Base-by-base conservation (phyloP, 1,140 invertebrate genomes). In the Eumaeus atala region DNA sequence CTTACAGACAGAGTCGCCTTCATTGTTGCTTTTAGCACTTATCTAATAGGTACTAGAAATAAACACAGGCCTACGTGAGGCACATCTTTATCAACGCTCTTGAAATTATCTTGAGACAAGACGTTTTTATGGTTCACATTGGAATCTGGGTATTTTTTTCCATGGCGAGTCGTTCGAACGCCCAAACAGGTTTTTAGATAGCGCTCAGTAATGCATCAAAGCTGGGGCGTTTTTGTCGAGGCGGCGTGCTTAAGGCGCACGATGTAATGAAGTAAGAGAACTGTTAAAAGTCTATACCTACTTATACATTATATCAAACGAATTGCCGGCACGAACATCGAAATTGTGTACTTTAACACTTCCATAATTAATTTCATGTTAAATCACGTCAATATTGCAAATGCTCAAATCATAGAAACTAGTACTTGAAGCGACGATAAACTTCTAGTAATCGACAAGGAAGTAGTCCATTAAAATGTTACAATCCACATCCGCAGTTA, bases 171-270 rank as follows among this genome's bases (percentile, higher is more conserved):
- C 74, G 72, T 73, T 77, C 72, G 74, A 73, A 81, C 69, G 67
- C 67, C 74, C 70, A 79, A 87, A 84, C 79, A 78, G 81, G 84
- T 84, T 87, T 86, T 84, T 82, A 82, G 84, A 87, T 84, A 84
- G 77, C 74, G 84, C 75, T 72, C 75, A 63, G 75, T 77, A 87
- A 87, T 84, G 81, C 81, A 87, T 87, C 81, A 84, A n/a, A 72
- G 61, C 68, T 69, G 79, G 67, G 78, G 60, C 68, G 71, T 84
- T 84, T 87, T 83, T 84, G 68, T 83, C 65, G 61, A 73, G 76
- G 72, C 83, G 78, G 81, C 74, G 71, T 68, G 72, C 70, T 76
- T 74, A 74, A 78, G 72, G 65, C 71, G 68, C 66, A 67, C 65
- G 63, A 69, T 62, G 76, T 84, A 86, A 86, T 86, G 80, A 78